Evolutionary conservation across 2,113 vertebrate genomes (phyloP), one percentile per base, ranked within the genome.

Genomic region (Noctilio leporinus): DNA sequence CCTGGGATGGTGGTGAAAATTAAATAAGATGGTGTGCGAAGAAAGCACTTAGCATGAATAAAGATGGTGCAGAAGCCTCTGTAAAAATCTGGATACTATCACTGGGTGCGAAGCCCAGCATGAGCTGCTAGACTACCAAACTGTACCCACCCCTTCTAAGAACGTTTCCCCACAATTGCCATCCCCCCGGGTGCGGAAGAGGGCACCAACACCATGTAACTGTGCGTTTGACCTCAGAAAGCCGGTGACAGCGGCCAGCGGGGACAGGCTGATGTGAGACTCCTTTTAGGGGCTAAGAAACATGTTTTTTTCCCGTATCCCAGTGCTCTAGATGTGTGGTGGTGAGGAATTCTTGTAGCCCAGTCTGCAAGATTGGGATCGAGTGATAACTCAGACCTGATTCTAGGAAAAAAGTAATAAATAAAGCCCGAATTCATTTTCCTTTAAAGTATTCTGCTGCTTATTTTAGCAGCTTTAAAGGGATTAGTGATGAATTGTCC

Each of bases 401-500:
- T 83, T 89, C 86, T 45, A 38, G 35, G 8, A 7, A 8, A 7
- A 8, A 10, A 47, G 26, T 0, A 30, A 30, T 14, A 26, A 20
- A 28, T 30, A 55, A 87, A 70, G 22, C 17, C 53, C 59, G 26
- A 95, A 75, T 93, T 33, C n/a, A 45, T 73, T 73, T 85, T 96
- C 75, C 53, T 70, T 91, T 89, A 78, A 90, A 94, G 43, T 49
- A 35, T 45, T 73, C 83, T 38, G 67, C 43, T 86, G 92, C 95
- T 96, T 95, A 92, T 91, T 96, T 89, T 62, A 77, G 78, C 57
- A 65, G 86, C 90, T 96, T 86, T 96, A 38, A 88, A 86, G 78
- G 90, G 88, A 96, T 95, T 94, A 55, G 49, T 72, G 92, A 96
- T 73, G 57, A 86, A 84, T n/a, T 4, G 55, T 72, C 40, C 82